phyloP scores from a whole-genome alignment of 2,113 vertebrate genomes.

The Myiozetetes cayanensis region DNA sequence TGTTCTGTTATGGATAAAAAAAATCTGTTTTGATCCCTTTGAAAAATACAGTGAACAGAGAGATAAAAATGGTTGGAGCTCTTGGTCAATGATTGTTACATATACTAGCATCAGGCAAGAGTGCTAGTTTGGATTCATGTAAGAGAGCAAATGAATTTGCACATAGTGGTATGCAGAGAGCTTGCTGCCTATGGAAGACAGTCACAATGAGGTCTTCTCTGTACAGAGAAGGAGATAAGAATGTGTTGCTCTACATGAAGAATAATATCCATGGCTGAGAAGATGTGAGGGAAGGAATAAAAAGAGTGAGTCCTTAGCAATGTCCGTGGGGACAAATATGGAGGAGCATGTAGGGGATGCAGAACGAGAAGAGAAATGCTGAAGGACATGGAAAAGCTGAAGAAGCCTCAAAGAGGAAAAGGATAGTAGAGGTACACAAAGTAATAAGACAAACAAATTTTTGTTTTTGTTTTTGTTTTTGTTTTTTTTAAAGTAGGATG shows the following conservation, averaged over 20 bases:
- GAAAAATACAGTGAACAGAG: background rate
- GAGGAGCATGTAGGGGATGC: accelerated
- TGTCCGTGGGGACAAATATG: background rate
- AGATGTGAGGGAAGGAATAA: background rate
- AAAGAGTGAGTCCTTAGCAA: background rate
- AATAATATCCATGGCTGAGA: background rate
- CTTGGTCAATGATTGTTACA: background rate
- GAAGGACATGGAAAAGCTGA: background rate
- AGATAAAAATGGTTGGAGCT: background rate
- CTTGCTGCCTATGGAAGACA: background rate
- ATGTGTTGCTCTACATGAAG: background rate
- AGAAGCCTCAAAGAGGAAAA: background rate
- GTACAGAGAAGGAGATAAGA: background rate
- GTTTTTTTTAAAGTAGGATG: background rate
- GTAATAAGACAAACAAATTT: accelerated
- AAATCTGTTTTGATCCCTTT: background rate
- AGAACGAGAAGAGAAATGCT: background rate
- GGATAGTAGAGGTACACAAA: background rate
- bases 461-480: background rate
- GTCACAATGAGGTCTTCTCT: background rate
- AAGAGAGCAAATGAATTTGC: background rate
- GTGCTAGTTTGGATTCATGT: background rate
- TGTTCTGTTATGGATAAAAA: background rate
- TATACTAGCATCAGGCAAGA: background rate
- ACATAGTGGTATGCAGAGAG: background rate